phyloP scores from a whole-genome alignment of 2,888 invertebrate species.

The Lochmaea capreae region DNA sequence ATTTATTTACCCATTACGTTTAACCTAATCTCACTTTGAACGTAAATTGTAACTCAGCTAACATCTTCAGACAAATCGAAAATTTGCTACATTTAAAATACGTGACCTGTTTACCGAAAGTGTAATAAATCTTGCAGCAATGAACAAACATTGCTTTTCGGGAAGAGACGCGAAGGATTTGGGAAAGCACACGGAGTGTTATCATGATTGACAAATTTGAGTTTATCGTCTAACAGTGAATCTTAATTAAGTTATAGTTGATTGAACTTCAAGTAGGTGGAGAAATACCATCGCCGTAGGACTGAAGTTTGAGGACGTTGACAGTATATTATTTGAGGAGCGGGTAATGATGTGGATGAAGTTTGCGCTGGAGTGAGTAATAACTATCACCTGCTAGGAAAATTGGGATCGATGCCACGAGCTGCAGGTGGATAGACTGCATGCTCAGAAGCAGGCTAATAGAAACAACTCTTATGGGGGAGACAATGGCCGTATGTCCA shows the following conservation, averaged over 20 bases:
- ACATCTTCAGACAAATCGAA: not conserved
- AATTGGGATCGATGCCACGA: no score
- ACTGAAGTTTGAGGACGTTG: no score
- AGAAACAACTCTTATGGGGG: no score
- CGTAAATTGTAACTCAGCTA: not conserved
- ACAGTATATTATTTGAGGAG: no score
- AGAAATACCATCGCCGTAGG: not conserved
- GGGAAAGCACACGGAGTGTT: not conserved
- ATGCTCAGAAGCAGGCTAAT: no score
- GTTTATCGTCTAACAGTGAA: not conserved
- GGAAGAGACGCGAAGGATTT: conserved; percentile 3
- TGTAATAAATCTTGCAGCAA: conserved; percentile 15
- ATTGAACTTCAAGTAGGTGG: conserved; percentile 5
- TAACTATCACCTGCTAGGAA: no score
- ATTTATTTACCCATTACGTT: not conserved
- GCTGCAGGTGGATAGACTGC: no score
- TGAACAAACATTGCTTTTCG: conserved; percentile 7
- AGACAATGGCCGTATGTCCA: no score
- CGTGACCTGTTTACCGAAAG: conserved; percentile 12
- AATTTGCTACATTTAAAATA: conserved; percentile 17
- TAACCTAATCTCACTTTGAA: not conserved
- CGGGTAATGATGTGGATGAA: no score
- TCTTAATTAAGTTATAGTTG: conserved; percentile 18
- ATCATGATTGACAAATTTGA: conserved; percentile 13
- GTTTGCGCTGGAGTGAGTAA: no score